phyloP scores from a whole-genome alignment of 1,140 invertebrate species.

The Panulirus ornatus region DNA sequence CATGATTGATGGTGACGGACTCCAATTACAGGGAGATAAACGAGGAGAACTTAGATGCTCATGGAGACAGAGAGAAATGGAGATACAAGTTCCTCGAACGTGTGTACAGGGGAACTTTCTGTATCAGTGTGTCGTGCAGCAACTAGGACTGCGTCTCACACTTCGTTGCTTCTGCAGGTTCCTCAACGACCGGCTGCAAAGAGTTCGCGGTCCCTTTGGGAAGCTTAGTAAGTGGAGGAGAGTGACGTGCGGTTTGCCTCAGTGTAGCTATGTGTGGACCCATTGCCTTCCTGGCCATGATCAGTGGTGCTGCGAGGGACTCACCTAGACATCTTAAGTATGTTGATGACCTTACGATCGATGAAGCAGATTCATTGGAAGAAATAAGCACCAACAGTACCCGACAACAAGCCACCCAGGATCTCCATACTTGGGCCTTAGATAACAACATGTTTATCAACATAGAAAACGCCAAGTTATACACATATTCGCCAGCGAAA shows the following conservation, averaged over 20 bases:
- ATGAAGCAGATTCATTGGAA: neutral
- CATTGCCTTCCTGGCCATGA: slow-evolving; percentile 9
- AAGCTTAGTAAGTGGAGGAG: neutral
- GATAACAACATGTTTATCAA: neutral
- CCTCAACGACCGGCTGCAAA: neutral
- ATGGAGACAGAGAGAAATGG: too few relatives aligned
- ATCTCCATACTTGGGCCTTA: neutral
- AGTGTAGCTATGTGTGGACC: neutral
- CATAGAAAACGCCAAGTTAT: neutral
- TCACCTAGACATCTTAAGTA: neutral
- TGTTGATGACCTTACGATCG: neutral
- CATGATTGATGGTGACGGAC: too few relatives aligned
- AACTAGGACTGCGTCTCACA: too few relatives aligned
- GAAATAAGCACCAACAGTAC: too few relatives aligned
- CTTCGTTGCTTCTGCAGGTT: neutral
- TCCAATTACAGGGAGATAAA: too few relatives aligned
- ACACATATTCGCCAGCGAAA: neutral
- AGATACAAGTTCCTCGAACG: too few relatives aligned
- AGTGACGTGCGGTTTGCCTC: neutral
- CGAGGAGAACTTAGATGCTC: too few relatives aligned
- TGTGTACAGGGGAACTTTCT: too few relatives aligned
- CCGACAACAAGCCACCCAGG: neutral
- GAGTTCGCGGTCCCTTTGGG: neutral
- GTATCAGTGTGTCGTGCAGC: too few relatives aligned
- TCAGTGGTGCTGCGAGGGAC: neutral